phyloP scores from a whole-genome alignment of 2,797 vertebrate species.

The Falco cherrug region DNA sequence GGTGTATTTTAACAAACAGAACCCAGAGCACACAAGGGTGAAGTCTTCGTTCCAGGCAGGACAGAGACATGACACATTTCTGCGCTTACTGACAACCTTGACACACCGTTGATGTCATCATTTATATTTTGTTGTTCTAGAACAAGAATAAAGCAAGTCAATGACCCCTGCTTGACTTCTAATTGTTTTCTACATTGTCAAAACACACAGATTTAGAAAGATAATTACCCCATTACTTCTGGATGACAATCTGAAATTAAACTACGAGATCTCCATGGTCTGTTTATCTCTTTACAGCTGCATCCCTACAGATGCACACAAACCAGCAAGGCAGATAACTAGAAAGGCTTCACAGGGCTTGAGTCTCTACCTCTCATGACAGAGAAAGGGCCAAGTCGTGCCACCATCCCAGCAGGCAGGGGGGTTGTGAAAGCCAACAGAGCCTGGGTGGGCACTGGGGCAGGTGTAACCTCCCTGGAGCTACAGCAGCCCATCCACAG shows the following conservation, averaged over 20 bases:
- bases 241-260: background rate
- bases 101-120: background rate
- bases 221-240: background rate
- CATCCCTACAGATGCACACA: background rate
- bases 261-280: background rate
- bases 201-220: background rate
- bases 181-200: background rate
- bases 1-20: background rate
- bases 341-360: background rate
- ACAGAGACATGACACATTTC: background rate
- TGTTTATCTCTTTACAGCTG: background rate
- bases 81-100: background rate
- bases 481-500: background rate
- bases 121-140: background rate
- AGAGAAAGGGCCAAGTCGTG: too few species aligned
- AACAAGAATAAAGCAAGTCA: constrained; percentile 13
- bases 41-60: background rate
- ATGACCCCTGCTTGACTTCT: background rate
- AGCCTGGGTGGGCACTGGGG: background rate
- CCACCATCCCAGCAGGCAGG: accelerated
- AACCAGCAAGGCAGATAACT: background rate
- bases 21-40: background rate
- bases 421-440: accelerated
- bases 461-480: background rate
- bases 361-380: background rate